These are phyloP conservation scores for Notiomystis cincta DNA, from an alignment of 2,113 vertebrate genomes.

Conservation along the genomic window DNA sequence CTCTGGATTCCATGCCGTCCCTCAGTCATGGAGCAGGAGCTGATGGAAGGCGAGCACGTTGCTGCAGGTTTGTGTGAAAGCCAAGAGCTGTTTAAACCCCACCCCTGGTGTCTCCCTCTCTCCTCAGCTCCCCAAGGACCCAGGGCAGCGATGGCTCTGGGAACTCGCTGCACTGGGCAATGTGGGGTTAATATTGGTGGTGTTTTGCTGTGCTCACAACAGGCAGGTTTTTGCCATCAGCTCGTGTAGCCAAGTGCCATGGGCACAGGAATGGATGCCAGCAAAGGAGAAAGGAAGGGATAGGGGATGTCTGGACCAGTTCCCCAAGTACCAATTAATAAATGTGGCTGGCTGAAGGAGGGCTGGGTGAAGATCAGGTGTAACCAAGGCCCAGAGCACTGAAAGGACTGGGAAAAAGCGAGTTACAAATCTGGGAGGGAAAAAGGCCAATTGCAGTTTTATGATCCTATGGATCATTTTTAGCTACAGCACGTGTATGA, in stretches of 20 bases:
- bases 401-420: not conserved
- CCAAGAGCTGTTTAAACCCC: not conserved
- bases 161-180: not conserved
- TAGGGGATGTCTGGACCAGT: not conserved
- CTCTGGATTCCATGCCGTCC: not conserved
- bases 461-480: not conserved
- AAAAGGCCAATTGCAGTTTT: not conserved
- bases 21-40: not conserved
- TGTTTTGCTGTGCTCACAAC: not conserved
- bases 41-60: not conserved
- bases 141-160: not conserved
- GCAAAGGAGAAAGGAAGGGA: not conserved
- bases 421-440: not conserved
- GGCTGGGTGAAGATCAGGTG: not conserved
- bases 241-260: rapidly evolving
- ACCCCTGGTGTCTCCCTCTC: not conserved
- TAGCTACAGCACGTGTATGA: rapidly evolving
- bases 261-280: not conserved
- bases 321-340: not conserved
- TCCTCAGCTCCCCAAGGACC: not conserved
- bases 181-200: not conserved
- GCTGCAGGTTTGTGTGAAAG: not conserved
- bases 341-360: not conserved
- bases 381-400: not conserved
- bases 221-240: not conserved